phyloP scores from a whole-genome alignment of 2,888 invertebrate genomes.

The Napeogenes inachia region DNA sequence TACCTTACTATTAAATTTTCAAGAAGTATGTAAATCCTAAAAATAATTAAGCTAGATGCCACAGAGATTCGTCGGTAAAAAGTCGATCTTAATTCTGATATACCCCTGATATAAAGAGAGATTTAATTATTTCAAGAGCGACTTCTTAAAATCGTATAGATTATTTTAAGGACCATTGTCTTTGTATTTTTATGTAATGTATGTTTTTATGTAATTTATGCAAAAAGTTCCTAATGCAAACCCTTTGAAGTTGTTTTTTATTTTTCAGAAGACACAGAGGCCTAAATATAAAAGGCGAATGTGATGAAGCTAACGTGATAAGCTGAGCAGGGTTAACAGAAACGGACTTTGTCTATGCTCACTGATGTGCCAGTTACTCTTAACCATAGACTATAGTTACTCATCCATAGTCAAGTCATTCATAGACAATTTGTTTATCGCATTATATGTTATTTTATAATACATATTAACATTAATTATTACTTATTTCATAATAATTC shows the following conservation, averaged over 20 bases:
- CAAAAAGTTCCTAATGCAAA: background rate
- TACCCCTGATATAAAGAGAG: too few species aligned
- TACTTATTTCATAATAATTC: conserved; percentile 48
- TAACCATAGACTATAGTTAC: conserved; percentile 59
- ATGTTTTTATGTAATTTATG: too few species aligned
- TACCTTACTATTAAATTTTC: too few species aligned
- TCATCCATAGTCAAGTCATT: conserved; percentile 24
- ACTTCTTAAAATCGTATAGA: too few species aligned
- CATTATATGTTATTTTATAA: background rate
- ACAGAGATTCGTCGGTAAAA: too few species aligned
- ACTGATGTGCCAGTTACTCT: conserved; percentile 72
- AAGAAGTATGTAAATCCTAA: too few species aligned
- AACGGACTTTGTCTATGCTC: conserved; percentile 63
- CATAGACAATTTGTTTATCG: conserved; percentile 14
- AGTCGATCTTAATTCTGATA: too few species aligned
- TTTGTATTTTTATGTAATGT: too few species aligned
- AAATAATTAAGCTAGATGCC: too few species aligned
- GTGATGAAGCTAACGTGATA: conserved; percentile 53
- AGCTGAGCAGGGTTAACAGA: conserved; percentile 61
- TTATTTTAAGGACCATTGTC: too few species aligned
- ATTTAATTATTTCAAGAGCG: too few species aligned
- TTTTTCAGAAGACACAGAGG: conserved; percentile 60
- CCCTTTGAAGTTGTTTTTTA: conserved; percentile 7
- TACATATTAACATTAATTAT: conserved; percentile 1
- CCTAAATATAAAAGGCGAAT: conserved; percentile 46